Conservation (phyloP, 2,797 vertebrate species). For the Lutra lutra region DNA sequence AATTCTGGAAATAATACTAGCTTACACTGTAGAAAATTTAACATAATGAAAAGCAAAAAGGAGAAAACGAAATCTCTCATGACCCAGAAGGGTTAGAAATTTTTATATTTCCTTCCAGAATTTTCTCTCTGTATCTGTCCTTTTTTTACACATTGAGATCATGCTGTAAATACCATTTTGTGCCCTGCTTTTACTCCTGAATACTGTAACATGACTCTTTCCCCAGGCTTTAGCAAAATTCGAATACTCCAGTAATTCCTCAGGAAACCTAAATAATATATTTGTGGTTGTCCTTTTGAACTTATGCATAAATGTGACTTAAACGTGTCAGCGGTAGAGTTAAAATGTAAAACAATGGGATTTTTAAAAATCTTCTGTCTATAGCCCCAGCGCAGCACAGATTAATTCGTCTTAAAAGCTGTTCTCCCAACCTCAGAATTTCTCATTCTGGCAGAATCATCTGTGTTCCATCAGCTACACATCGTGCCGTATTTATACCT, state of each 20-base stretch:
- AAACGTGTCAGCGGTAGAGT: neutral
- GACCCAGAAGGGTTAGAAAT: neutral
- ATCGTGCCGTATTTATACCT: conserved; percentile 69
- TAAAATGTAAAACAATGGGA: conserved; percentile 22
- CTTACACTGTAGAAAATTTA: neutral
- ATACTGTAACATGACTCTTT: neutral
- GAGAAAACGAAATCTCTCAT: neutral
- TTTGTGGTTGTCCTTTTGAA: neutral
- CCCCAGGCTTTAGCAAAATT: neutral
- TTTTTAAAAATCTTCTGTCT: conserved; percentile 20
- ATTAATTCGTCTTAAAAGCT: conserved; percentile 38
- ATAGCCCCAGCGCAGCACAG: conserved; percentile 58
- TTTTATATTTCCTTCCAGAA: neutral
- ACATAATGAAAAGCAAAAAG: neutral
- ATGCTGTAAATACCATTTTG: neutral
- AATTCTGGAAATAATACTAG: conserved; percentile 20
- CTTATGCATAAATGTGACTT: neutral
- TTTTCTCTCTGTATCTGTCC: neutral
- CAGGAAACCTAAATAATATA: conserved; percentile 2
- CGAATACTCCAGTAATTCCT: neutral
- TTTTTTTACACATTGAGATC: neutral
- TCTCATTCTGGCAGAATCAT: conserved; percentile 42
- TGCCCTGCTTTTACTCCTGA: neutral
- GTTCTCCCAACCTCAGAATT: conserved; percentile 27
- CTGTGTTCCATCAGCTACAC: conserved; percentile 72